These are phyloP conservation scores for Anastrepha obliqua DNA, from an alignment of 1,140 invertebrate species.

Conservation along the genomic window DNA sequence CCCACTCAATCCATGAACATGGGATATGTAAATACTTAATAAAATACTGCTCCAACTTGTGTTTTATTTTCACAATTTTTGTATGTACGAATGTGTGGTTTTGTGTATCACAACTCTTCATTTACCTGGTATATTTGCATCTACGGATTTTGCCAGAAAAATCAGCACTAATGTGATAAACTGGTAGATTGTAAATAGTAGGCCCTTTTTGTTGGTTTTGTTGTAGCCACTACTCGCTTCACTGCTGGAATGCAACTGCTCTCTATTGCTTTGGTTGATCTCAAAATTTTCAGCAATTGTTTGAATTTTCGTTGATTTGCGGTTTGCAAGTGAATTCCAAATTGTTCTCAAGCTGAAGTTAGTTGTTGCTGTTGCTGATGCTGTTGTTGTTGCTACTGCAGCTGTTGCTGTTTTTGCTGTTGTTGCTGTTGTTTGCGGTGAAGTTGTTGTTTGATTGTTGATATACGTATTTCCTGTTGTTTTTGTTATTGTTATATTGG, in stretches of 20 bases:
- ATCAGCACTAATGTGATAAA: constrained; percentile 51
- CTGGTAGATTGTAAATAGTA: constrained; percentile 23
- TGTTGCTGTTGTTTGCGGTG: constrained; percentile 48
- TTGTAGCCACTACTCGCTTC: not conserved
- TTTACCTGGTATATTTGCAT: constrained; percentile 56
- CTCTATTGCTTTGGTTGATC: constrained; percentile 55
- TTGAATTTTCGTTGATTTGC: constrained; percentile 59
- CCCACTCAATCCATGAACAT: no score
- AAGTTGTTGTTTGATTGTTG: constrained; percentile 55
- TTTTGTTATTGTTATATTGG: constrained; percentile 57
- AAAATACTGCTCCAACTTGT: no score
- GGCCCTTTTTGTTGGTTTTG: constrained; percentile 50
- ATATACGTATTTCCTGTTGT: constrained; percentile 46
- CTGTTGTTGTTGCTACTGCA: constrained; percentile 31
- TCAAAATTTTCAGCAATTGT: not conserved
- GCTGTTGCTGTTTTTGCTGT: constrained; percentile 18
- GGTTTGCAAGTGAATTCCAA: constrained; percentile 52
- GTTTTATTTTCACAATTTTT: no score
- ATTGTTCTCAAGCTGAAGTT: constrained; percentile 48
- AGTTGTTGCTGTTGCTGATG: constrained; percentile 33
- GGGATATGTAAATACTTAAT: no score
- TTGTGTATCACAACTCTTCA: not conserved
- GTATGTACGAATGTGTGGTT: no score
- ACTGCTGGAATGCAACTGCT: not conserved
- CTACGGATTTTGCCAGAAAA: constrained; percentile 48